Conservation (phyloP, 2,113 vertebrate genomes). For the Microcebus murinus region DNA sequence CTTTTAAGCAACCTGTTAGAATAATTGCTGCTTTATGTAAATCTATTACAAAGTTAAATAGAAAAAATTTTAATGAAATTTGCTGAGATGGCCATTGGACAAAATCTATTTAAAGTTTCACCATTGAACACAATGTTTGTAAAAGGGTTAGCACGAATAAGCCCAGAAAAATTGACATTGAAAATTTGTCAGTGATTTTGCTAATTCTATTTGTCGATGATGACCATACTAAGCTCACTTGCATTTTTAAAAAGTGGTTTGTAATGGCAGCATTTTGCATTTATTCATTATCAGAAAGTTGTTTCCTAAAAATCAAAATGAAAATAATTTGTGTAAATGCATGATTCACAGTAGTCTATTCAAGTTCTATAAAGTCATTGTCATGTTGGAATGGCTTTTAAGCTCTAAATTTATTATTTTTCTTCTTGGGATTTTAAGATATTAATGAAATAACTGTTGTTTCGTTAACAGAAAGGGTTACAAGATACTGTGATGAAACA, state of each 20-base stretch:
- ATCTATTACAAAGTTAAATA: background rate
- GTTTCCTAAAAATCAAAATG: background rate
- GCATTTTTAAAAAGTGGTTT: background rate
- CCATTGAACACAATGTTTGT: background rate
- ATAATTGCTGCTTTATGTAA: background rate
- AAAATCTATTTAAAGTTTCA: background rate
- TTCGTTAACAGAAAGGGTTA: constrained; percentile 90
- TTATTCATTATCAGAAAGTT: background rate
- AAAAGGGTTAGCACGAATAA: background rate
- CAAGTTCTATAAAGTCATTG: background rate
- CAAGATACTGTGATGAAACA: constrained; percentile 94
- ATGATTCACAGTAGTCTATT: background rate
- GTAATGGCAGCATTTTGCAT: background rate
- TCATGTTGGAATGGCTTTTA: constrained; percentile 6
- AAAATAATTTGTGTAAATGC: background rate
- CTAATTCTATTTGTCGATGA: background rate
- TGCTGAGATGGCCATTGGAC: background rate
- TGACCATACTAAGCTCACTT: background rate
- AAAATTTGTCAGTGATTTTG: background rate
- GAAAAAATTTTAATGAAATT: background rate
- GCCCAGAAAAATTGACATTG: background rate
- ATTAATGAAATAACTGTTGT: constrained; percentile 27
- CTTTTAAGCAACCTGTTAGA: background rate
- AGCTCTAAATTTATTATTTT: background rate
- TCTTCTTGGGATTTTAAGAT: background rate